Base-by-base conservation (phyloP, 2,113 vertebrate species). In the Megaptera novaeangliae region DNA sequence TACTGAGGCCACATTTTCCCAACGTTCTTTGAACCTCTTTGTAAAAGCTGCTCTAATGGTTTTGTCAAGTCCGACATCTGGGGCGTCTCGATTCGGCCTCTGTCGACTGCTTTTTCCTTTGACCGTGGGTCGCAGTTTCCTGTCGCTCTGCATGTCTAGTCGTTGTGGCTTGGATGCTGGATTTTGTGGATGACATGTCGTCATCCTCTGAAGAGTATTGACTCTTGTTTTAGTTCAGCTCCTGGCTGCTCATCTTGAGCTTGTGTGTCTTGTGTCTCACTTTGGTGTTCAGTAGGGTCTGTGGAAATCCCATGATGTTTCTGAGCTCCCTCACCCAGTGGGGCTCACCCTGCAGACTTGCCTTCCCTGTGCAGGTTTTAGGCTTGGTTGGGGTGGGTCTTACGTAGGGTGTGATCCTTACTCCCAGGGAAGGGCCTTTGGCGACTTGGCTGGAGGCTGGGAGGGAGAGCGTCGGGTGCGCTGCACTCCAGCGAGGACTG, bases 101-200 rank as follows among this genome's bases (percentile, higher is more conserved):
- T 23, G 7, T 34, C 9, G 27, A 1, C 31, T 36, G 71, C 66
- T 27, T 12, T n/a, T 59, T 2, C 7, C 31, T 11, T 44, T 10
- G 3, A 11, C 13, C 1, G 0, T 41, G 77, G 77, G 25, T n/a
- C 41, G 5, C 6, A 0, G 9, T 39, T 31, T 55, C 34, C 17
- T 2, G 20, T 39, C 6, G 21, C 3, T 39, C 11, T 29, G 61
- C 11, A 0, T 2, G 15, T 34, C 49, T 81, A 0, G 6, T 18
- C 46, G 10, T 13, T 34, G 52, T 11, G 1, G 14, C 31, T 41
- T 2, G 20, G 6, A 7, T 3, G 49, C 55, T 64, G 66, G 89
- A 1, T 2, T 0, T 17, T 9, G 31, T 8, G 84, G 3, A 0
- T 3, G 20, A 2, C 2, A 0, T 6, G 21, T 17, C 8, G 0